Evolutionary conservation across 2,797 vertebrate genomes (phyloP), one percentile per base, ranked within the genome.

Genomic region (Enteromius unitaeniatus): DNA sequence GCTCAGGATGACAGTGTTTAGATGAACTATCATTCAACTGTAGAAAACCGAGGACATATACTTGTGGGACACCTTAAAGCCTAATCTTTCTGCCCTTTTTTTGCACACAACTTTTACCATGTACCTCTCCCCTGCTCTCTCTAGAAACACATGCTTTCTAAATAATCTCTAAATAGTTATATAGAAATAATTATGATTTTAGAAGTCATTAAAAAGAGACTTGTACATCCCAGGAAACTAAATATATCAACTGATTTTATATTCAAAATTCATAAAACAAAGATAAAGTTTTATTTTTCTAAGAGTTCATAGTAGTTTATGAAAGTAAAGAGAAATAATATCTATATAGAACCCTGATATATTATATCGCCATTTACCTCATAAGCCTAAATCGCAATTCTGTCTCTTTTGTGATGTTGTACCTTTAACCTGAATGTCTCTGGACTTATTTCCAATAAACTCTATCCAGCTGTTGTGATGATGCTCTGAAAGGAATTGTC

Each of bases 251-350:
- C 92, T 92, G 78, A 89, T 93, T 94, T 94, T 94, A 75, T 93
- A 60, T 88, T 82, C 88, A 92, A 91, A 91, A 92, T 92, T 93
- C 93, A 94, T 92, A 90, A 93, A 92, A 94, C 89, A 83, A 94
- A 92, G 91, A 87, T 85, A 86, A 88, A 86, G 77, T 80, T 90
- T 88, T 95, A 95, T 95, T 95, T 95, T 95, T 95, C 91, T 95
- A 95, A 89, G 87, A 91, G 92, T 91, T 88, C 90, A 87, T 91
- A 89, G 88, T 90, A 92, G 88, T 91, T 89, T 91, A 92, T 92
- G 88, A 87, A 91, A 86, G 89, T 89, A 88, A 88, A 87, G 84
- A 81, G 15, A 70, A 68, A 49, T 74, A n/a, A 82, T 83, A 47
- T 70, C 60, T 78, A 83, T 82, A 81, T 51, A 79, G 8, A 78